Base-by-base conservation (phyloP, 2,888 invertebrate species). In the Sympetrum striolatum region DNA sequence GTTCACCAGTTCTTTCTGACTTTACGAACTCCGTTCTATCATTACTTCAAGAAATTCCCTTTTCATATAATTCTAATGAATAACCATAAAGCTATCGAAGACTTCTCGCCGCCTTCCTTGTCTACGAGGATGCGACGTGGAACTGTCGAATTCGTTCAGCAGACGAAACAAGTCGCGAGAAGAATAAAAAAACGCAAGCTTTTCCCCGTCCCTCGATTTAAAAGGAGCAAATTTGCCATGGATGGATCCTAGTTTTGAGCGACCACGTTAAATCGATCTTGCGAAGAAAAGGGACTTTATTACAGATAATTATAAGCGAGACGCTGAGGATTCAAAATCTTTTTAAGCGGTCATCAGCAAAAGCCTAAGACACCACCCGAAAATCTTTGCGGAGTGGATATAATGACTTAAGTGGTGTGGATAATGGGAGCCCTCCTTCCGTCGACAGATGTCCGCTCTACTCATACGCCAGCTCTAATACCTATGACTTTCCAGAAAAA, bases 321-420 rank as follows among this genome's bases (percentile, higher is more conserved):
- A 86, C 60, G 35, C 37, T 37, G 60, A 86, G 60, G 86, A 86
- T 86, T 64, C 86, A 86, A 86, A 86, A 58, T 73, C 73, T 86
- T 86, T 86, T 86, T 86, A 86, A 64, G 86, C 86, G 86, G 86
- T 86, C 86, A 86, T 86, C 86, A 86, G 86, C 60, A n/a, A 64
- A 60, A n/a, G 60, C 73, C 60, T 86, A 37, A 64, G 86, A 86
- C 86, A 86, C 86, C 64, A 86, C 86, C 60, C 60, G 86, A 64
- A 64, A 82, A 86, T 18, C 58, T 82, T 82, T 35, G 82, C 82
- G 82, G 58, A 82, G 86, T 64, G 86, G 86, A 64, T 86, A 86
- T 86, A 86, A 86, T 86, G 86, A 64, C 86, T 86, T 86, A 86
- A 86, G 86, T 86, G 86, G 86, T 86, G 86, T 86, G 86, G 86